These are phyloP conservation scores for Adoxophyes honmai DNA, from an alignment of 1,140 invertebrate genomes.

Conservation along the genomic window DNA sequence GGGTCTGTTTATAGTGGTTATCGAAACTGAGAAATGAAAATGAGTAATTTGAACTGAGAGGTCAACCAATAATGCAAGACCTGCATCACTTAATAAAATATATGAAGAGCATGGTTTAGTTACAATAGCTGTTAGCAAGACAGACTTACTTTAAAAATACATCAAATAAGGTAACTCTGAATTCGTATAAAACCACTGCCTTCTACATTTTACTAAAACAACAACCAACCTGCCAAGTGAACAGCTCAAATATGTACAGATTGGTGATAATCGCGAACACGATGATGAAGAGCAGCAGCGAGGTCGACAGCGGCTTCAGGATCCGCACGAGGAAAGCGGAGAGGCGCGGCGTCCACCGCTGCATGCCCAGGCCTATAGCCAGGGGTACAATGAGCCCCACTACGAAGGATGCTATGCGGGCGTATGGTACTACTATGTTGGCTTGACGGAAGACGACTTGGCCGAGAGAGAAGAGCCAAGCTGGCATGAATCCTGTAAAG, in stretches of 20 bases:
- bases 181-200: no score
- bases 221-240: slow-evolving; percentile 89
- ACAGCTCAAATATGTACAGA: slow-evolving; percentile 92
- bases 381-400: slow-evolving; percentile 90
- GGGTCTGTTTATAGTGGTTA: no score
- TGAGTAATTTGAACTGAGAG: no score
- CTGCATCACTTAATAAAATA: no score
- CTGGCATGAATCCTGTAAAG: slow-evolving; percentile 91
- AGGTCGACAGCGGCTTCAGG: slow-evolving; percentile 90
- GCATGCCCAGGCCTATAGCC: slow-evolving; percentile 87
- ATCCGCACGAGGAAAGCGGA: slow-evolving; percentile 86
- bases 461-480: slow-evolving; percentile 97
- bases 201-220: slow-evolving; percentile 12
- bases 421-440: slow-evolving; percentile 88
- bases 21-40: no score
- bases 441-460: slow-evolving; percentile 85
- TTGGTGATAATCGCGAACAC: slow-evolving; percentile 95
- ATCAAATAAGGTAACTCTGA: no score
- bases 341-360: slow-evolving; percentile 81
- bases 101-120: no score
- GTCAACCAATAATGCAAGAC: no score
- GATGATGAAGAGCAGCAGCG: slow-evolving; percentile 92
- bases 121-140: no score
- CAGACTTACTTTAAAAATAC: no score
- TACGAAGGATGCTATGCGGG: slow-evolving; percentile 86